Conservation (phyloP, 2,888 invertebrate species). For the Coenonympha glycerion region DNA sequence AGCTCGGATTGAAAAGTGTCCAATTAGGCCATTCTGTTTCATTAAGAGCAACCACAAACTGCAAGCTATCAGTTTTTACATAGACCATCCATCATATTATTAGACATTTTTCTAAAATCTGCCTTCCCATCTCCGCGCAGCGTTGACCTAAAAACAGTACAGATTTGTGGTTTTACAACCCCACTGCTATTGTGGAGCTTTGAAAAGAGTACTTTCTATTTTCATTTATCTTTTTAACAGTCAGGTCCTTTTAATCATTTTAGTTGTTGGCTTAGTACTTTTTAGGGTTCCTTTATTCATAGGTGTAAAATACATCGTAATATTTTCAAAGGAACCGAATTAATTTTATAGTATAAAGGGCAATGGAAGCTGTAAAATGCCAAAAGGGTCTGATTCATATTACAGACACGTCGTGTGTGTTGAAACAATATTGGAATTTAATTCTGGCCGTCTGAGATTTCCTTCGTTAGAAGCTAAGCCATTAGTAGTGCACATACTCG, state of each 20-base stretch:
- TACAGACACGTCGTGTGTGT: no score
- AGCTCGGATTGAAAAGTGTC: neutral
- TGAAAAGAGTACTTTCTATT: slow-evolving; percentile 21
- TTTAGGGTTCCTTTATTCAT: neutral
- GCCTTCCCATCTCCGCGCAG: slow-evolving; percentile 19
- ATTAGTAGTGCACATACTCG: neutral
- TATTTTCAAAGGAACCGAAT: neutral
- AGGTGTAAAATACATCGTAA: no score
- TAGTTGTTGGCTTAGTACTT: no score
- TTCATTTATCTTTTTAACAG: slow-evolving; percentile 15
- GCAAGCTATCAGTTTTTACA: neutral
- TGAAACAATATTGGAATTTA: no score
- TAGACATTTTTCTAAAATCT: slow-evolving; percentile 22
- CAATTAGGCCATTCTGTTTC: neutral
- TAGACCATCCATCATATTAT: slow-evolving; percentile 26
- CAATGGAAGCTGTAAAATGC: neutral
- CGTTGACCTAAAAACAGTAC: slow-evolving; percentile 27
- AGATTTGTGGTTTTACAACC: slow-evolving; percentile 26
- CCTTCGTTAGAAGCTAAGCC: no score
- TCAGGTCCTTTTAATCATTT: no score
- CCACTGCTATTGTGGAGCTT: slow-evolving; percentile 23
- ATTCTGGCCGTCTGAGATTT: no score
- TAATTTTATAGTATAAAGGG: neutral
- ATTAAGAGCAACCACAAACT: neutral
- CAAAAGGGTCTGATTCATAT: neutral